These are phyloP conservation scores for Monoplex corrugatus DNA, from an alignment of 2,888 invertebrate genomes.

Conservation along the genomic window DNA sequence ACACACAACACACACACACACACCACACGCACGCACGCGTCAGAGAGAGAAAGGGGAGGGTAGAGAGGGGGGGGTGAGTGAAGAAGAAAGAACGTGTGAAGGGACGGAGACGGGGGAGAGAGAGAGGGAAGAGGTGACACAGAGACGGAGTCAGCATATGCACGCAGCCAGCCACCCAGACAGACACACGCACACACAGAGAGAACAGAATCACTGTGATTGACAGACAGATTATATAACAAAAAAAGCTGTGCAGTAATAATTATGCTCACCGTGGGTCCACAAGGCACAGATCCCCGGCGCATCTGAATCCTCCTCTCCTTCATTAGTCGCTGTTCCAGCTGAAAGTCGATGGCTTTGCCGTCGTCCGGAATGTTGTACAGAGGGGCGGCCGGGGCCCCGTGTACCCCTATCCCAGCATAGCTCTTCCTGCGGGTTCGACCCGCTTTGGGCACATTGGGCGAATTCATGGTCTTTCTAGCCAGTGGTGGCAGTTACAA, in stretches of 20 bases:
- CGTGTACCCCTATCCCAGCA: conserved; percentile 41
- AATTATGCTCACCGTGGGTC: conserved; percentile 58
- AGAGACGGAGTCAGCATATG: not conserved
- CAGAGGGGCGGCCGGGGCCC: conserved; percentile 59
- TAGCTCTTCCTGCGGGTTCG: conserved; percentile 66
- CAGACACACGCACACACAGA: not conserved
- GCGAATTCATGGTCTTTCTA: not conserved
- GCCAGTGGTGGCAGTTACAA: too few species aligned
- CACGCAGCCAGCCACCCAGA: not conserved
- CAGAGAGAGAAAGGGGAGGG: too few species aligned
- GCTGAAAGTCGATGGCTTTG: conserved; percentile 65
- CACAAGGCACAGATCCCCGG: conserved; percentile 66
- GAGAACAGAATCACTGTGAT: too few species aligned
- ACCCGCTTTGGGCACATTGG: not conserved
- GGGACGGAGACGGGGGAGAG: too few species aligned
- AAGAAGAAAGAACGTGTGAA: too few species aligned
- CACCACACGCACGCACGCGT: not conserved
- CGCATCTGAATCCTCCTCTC: conserved; percentile 64
- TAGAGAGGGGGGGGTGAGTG: too few species aligned
- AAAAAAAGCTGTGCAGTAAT: too few species aligned
- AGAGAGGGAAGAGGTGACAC: not conserved
- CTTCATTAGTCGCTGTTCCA: conserved; percentile 64
- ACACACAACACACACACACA: not conserved
- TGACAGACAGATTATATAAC: too few species aligned
- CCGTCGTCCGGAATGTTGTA: conserved; percentile 73